phyloP scores from a whole-genome alignment of 2,113 vertebrate species.

The Melanotaenia duboulayi region DNA sequence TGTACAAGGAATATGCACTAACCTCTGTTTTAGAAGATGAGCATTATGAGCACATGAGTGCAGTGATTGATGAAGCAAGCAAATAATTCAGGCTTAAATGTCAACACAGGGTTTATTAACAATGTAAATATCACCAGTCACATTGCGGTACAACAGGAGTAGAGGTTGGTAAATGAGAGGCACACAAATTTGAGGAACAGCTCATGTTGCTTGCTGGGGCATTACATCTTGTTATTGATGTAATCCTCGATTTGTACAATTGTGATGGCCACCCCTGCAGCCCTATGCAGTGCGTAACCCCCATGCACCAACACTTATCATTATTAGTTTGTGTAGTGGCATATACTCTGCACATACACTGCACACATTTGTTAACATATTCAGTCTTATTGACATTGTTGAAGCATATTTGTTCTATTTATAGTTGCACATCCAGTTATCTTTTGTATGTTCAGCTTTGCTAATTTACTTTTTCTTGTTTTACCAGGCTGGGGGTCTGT shows the following conservation, averaged over 20 bases:
- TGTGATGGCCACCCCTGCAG: too few species aligned
- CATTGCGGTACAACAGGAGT: background rate
- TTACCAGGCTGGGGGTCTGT: too few species aligned
- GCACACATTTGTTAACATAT: too few species aligned
- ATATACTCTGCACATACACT: too few species aligned
- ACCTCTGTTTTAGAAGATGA: conserved; percentile 4
- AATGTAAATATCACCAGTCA: conserved; percentile 42
- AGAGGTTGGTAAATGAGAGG: conserved; percentile 7
- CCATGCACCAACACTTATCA: too few species aligned
- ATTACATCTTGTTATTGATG: background rate
- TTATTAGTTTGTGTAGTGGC: too few species aligned
- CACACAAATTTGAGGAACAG: background rate
- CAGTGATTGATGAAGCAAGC: conserved; percentile 24
- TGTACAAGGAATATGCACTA: background rate
- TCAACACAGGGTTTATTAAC: conserved; percentile 31
- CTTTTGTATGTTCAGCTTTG: too few species aligned
- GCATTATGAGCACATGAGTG: background rate
- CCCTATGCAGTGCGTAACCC: too few species aligned
- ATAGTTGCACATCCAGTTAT: too few species aligned
- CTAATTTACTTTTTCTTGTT: too few species aligned
- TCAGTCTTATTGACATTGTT: too few species aligned
- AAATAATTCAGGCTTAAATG: conserved; percentile 45
- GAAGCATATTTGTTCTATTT: too few species aligned
- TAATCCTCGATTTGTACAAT: background rate
- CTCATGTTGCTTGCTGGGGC: background rate